phyloP scores from a whole-genome alignment of 2,797 vertebrate species.

The Apogon talboti region DNA sequence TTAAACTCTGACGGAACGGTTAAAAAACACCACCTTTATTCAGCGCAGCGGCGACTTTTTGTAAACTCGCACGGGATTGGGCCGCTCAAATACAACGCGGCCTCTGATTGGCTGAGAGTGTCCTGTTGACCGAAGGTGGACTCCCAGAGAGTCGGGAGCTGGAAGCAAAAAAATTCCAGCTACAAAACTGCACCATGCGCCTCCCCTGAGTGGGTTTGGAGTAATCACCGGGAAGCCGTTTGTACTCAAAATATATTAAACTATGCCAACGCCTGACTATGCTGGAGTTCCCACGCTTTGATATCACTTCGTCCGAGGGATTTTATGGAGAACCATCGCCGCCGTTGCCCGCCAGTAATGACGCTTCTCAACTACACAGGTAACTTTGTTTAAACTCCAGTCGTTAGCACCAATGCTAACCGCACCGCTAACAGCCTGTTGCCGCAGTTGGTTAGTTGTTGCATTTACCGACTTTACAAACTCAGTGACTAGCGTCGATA shows the following conservation, averaged over 20 bases:
- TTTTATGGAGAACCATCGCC: slow-evolving; percentile 51
- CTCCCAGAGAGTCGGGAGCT: slow-evolving; percentile 73
- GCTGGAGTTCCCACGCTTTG: slow-evolving; percentile 15
- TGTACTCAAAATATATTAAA: slow-evolving; percentile 35
- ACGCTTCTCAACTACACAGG: slow-evolving; percentile 72
- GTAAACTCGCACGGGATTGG: slow-evolving; percentile 75
- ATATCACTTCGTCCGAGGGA: slow-evolving; percentile 6
- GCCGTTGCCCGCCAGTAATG: slow-evolving; percentile 31
- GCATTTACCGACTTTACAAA: slow-evolving; percentile 20
- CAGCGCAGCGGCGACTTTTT: slow-evolving; percentile 32
- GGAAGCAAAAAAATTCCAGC: slow-evolving; percentile 70
- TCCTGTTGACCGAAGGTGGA: slow-evolving; percentile 76
- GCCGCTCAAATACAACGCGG: slow-evolving; percentile 59
- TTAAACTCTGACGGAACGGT: slow-evolving; percentile 13
- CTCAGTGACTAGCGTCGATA: neutral
- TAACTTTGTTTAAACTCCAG: slow-evolving; percentile 81
- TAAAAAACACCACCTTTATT: slow-evolving; percentile 47
- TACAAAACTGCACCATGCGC: slow-evolving; percentile 76
- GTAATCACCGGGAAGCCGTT: slow-evolving; percentile 62
- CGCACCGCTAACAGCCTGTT: slow-evolving; percentile 48
- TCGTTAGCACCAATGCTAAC: slow-evolving; percentile 75
- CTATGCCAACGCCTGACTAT: slow-evolving; percentile 29
- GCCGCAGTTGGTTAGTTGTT: slow-evolving; percentile 27
- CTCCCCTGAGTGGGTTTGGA: slow-evolving; percentile 57
- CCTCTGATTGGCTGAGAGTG: slow-evolving; percentile 74